Evolutionary conservation across 1,140 invertebrate species (phyloP).

Genomic region (Listronotus oregonensis): DNA sequence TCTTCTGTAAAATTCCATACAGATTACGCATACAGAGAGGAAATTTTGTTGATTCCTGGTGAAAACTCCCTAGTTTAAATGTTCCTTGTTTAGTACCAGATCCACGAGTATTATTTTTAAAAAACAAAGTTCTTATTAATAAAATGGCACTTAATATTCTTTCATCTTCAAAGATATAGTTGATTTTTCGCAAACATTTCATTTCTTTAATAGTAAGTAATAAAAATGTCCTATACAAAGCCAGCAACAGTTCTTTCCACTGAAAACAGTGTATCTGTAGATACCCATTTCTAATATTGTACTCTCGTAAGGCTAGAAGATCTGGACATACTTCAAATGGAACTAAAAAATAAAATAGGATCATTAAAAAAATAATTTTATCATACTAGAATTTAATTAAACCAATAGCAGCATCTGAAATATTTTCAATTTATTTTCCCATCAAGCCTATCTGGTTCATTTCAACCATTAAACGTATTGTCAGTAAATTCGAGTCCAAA

Average conservation of each 20-base stretch:
- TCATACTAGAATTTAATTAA: too few relatives aligned
- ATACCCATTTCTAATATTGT: constrained; percentile 59
- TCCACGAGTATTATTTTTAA: constrained; percentile 40
- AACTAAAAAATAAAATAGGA: constrained; percentile 53
- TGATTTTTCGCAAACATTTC: constrained; percentile 50
- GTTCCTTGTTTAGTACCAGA: constrained; percentile 41
- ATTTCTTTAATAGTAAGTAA: constrained; percentile 53
- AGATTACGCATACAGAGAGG: constrained; percentile 79
- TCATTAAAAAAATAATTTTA: too few relatives aligned
- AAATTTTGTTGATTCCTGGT: constrained; percentile 64
- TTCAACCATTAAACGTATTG: too few relatives aligned
- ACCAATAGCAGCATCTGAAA: too few relatives aligned
- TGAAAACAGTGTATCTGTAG: constrained; percentile 61
- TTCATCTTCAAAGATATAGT: constrained; percentile 58
- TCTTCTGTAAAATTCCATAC: constrained; percentile 64
- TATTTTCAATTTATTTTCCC: too few relatives aligned
- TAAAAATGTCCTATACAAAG: constrained; percentile 60
- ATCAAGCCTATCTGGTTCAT: too few relatives aligned
- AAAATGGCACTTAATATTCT: constrained; percentile 51
- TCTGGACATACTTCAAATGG: constrained; percentile 60
- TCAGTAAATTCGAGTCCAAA: too few relatives aligned
- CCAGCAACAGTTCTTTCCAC: constrained; percentile 61
- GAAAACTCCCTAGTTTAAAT: constrained; percentile 58
- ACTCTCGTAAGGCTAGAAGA: constrained; percentile 59
- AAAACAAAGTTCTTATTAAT: constrained; percentile 35